phyloP scores from a whole-genome alignment of 2,888 invertebrate genomes.

The Syrista parreyssii region DNA sequence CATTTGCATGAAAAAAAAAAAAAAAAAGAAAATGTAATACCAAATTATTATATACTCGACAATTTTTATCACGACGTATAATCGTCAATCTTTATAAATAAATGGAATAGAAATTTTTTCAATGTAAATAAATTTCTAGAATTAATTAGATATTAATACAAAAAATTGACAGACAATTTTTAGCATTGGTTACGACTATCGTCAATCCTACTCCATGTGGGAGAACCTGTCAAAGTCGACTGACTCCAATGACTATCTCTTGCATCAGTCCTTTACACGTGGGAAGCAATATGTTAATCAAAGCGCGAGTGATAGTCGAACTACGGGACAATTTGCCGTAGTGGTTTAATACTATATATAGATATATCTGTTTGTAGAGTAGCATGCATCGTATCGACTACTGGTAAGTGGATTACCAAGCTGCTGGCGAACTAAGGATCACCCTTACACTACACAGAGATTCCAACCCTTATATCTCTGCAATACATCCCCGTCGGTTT shows the following conservation, averaged over 20 bases:
- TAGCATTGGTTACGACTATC: not conserved
- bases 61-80: not conserved
- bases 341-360: constrained; percentile 37
- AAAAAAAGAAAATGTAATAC: not conserved
- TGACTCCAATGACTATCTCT: not conserved
- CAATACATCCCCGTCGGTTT: not conserved
- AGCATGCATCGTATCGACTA: constrained; percentile 31
- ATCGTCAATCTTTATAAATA: not conserved
- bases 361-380: constrained; percentile 32
- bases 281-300: constrained; percentile 52
- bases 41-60: not conserved
- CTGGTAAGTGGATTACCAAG: constrained; percentile 50
- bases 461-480: not conserved
- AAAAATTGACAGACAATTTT: not conserved
- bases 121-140: not conserved
- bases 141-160: not conserved
- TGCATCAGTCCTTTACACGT: constrained; percentile 7
- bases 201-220: not conserved
- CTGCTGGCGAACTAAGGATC: constrained; percentile 4
- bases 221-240: not conserved
- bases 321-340: constrained; percentile 41
- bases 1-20: not conserved
- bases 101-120: not conserved
- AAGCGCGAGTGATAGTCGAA: constrained; percentile 46
- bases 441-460: not conserved